These are phyloP conservation scores for Andrena bicolor DNA, from an alignment of 2,888 invertebrate genomes.

Conservation along the genomic window DNA sequence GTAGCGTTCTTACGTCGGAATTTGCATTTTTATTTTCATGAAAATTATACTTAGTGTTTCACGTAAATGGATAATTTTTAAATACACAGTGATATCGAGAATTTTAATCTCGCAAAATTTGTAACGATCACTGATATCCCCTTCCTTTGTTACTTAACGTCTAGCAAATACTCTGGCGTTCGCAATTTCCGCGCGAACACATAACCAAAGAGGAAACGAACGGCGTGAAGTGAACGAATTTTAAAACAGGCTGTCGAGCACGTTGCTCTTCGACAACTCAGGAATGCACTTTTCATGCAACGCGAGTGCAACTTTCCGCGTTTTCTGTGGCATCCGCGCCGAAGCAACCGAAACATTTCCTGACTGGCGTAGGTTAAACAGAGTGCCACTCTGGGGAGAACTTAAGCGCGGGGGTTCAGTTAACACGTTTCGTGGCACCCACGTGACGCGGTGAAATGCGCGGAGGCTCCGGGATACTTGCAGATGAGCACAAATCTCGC, in stretches of 20 bases:
- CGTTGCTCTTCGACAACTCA: background rate
- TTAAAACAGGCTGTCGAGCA: background rate
- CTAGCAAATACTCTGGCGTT: no score
- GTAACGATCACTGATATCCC: no score
- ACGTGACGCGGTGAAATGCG: slow-evolving; percentile 22
- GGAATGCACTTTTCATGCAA: background rate
- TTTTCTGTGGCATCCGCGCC: slow-evolving; percentile 20
- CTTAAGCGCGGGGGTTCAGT: slow-evolving; percentile 31
- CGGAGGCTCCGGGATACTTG: slow-evolving; percentile 33
- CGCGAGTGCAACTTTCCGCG: slow-evolving; percentile 37
- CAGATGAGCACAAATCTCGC: background rate
- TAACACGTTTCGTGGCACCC: slow-evolving; percentile 44
- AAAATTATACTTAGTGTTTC: background rate
- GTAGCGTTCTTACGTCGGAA: no score
- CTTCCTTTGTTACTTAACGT: no score
- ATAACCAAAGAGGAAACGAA: no score
- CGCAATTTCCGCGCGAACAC: no score
- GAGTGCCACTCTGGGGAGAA: slow-evolving; percentile 33
- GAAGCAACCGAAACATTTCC: slow-evolving; percentile 40
- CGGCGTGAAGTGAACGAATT: background rate
- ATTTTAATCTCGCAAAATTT: no score
- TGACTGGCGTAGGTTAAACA: slow-evolving; percentile 36
- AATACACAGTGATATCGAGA: no score
- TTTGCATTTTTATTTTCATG: no score
- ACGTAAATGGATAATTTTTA: background rate